Conservation (phyloP, 2,113 vertebrate species). For the Porphyrio hochstetteri region DNA sequence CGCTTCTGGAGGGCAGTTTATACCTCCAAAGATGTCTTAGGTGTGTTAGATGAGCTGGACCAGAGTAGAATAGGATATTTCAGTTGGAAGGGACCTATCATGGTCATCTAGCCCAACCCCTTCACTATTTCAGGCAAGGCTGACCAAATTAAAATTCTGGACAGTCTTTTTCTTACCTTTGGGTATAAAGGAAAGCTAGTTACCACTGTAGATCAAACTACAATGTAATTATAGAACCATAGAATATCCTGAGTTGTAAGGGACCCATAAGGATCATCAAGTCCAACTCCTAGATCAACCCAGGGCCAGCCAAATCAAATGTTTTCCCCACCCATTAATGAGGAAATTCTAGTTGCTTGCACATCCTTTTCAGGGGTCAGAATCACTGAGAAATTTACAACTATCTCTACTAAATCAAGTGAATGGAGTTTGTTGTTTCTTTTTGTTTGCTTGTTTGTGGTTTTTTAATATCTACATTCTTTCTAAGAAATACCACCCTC, state of each 20-base stretch:
- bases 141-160: not conserved
- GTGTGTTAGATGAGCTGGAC: not conserved
- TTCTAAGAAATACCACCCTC: not conserved
- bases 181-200: not conserved
- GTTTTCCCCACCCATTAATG: not conserved
- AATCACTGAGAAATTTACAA: not conserved
- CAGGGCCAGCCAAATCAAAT: not conserved
- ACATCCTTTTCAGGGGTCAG: rapidly evolving
- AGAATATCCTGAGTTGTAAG: too few species aligned
- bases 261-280: too few species aligned
- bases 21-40: not conserved
- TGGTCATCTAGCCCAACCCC: rapidly evolving
- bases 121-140: not conserved
- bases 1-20: not conserved
- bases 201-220: not conserved
- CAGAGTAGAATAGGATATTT: not conserved
- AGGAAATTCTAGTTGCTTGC: not conserved
- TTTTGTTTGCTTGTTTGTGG: not conserved
- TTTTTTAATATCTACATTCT: not conserved
- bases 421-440: rapidly evolving
- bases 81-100: not conserved
- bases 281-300: too few species aligned
- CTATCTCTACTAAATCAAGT: not conserved
- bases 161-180: not conserved
- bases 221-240: not conserved